Percentiles rank a stretch among this genome's conserved stretches.
Evolutionary conservation across 2,797 vertebrate species (phyloP).

Genomic region (Stomatorhinus walkeri): DNA sequence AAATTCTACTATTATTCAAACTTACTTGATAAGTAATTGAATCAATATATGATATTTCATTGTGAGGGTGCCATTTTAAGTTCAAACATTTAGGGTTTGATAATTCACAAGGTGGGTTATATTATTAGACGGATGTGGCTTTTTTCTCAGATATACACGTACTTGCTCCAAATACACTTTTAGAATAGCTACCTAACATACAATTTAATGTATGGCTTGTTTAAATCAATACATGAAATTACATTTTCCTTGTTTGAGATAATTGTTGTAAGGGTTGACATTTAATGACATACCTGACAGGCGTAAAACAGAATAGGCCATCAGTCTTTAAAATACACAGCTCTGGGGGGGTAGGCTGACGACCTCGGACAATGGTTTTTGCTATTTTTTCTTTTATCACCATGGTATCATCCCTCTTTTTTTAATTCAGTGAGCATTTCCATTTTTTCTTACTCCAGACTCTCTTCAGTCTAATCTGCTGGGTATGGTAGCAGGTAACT

Average conservation of each 20-base stretch:
- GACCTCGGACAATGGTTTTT: not conserved
- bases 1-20: no score
- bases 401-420: not conserved
- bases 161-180: not conserved
- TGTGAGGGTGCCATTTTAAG: no score
- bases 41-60: no score
- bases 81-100: no score
- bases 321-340: not conserved
- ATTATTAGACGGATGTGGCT: not conserved
- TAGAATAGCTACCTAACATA: not conserved
- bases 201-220: not conserved
- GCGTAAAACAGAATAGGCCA: not conserved
- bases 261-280: not conserved
- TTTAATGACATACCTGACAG: not conserved
- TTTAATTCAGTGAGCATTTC: not conserved
- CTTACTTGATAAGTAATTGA: no score
- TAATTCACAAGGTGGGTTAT: no score
- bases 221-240: not conserved
- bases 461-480: not conserved
- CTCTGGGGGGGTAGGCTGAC: not conserved
- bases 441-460: not conserved
- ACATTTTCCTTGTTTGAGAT: not conserved
- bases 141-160: not conserved
- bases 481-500: not conserved
- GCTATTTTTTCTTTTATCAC: not conserved